Evolutionary conservation across 1,140 invertebrate species (phyloP).

Genomic region (Aethina tumida): DNA sequence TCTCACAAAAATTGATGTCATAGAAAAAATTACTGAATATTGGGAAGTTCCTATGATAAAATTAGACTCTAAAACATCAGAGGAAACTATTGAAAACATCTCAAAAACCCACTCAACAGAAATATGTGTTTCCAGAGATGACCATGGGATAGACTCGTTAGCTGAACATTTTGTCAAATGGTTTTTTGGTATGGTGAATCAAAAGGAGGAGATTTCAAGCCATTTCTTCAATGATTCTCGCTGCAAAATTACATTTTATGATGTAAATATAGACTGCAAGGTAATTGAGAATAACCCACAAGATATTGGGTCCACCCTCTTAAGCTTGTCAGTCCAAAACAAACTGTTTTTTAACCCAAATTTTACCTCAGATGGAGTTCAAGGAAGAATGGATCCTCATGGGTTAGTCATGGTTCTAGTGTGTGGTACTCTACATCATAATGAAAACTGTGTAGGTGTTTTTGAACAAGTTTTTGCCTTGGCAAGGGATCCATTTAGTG

Average conservation of each 20-base stretch:
- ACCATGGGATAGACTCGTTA: slow-evolving; percentile 33
- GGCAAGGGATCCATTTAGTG: slow-evolving; percentile 43
- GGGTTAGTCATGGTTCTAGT: slow-evolving; percentile 48
- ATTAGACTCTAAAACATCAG: not conserved
- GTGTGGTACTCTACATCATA: slow-evolving; percentile 50
- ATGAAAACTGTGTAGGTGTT: slow-evolving; percentile 41
- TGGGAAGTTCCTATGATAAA: slow-evolving; percentile 29
- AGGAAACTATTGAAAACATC: not conserved
- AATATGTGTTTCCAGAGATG: slow-evolving; percentile 8
- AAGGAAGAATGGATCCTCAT: slow-evolving; percentile 45
- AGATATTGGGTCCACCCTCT: slow-evolving; percentile 33
- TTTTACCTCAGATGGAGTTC: slow-evolving; percentile 40
- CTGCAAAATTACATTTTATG: slow-evolving; percentile 30
- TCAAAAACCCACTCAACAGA: slow-evolving; percentile 6
- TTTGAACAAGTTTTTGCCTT: slow-evolving; percentile 55
- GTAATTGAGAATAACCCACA: slow-evolving; percentile 21
- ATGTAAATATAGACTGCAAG: slow-evolving; percentile 26
- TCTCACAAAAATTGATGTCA: slow-evolving; percentile 38
- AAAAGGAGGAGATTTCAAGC: slow-evolving; percentile 38
- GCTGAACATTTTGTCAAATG: slow-evolving; percentile 46
- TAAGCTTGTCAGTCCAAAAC: slow-evolving; percentile 35
- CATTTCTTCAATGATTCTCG: slow-evolving; percentile 43
- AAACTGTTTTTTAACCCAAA: slow-evolving; percentile 51
- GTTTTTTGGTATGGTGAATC: slow-evolving; percentile 50
- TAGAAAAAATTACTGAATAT: slow-evolving; percentile 34